A percentile compares a stretch with the other conserved stretches of the same genome.
phyloP scores from a whole-genome alignment of 2,113 vertebrate genomes.

The Python bivittatus region DNA sequence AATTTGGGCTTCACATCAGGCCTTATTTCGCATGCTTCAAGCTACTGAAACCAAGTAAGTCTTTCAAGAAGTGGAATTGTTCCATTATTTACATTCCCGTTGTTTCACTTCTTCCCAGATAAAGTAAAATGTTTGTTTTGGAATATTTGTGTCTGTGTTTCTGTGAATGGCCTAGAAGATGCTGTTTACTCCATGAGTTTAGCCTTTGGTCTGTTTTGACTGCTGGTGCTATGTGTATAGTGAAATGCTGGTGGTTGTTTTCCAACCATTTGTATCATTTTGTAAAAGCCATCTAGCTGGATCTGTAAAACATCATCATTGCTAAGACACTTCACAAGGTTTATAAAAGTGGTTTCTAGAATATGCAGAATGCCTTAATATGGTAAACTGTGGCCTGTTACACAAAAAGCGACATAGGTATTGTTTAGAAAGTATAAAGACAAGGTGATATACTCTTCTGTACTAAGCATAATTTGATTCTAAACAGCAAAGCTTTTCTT shows the following conservation, averaged over 20 bases:
- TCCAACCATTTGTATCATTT: no score
- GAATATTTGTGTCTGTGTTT: neutral
- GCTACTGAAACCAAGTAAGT: neutral
- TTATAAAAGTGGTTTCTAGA: neutral
- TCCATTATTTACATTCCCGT: neutral
- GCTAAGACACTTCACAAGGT: neutral
- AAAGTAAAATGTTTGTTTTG: neutral
- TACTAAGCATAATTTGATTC: neutral
- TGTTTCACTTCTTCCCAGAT: neutral
- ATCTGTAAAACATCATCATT: neutral
- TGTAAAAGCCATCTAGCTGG: no score
- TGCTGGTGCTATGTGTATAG: no score
- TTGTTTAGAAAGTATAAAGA: constrained; percentile 9
- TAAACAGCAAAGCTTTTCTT: neutral
- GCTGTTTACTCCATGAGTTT: no score
- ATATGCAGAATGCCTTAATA: neutral
- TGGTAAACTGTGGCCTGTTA: neutral
- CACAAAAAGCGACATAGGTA: neutral
- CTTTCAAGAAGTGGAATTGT: neutral
- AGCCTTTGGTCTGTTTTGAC: no score
- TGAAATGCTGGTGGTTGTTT: no score
- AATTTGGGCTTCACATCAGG: neutral
- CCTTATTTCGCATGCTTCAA: neutral
- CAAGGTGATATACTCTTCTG: neutral
- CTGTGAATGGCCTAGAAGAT: neutral